Conservation (phyloP, 2,888 invertebrate species). For the Sialis lutaria region DNA sequence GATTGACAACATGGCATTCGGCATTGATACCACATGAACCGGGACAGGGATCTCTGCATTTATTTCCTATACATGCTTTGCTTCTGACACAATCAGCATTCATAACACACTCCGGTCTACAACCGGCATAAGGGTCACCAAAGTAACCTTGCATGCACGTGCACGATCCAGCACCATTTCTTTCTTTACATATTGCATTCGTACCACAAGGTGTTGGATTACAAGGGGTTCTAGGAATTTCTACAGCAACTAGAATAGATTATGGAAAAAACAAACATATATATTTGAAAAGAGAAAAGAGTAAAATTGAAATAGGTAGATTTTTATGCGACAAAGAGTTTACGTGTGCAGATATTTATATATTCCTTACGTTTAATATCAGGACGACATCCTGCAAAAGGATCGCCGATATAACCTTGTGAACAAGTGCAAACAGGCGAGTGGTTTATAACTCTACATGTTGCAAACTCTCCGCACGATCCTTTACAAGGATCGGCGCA, state of each 20-base stretch:
- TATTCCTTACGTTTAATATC: background rate
- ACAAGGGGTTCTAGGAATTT: constrained; percentile 51
- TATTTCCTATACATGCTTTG: constrained; percentile 58
- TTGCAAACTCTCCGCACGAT: constrained; percentile 47
- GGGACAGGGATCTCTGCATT: constrained; percentile 62
- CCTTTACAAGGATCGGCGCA: constrained; percentile 45
- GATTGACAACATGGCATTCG: constrained; percentile 56
- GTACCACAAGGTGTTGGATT: constrained; percentile 64
- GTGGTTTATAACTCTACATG: constrained; percentile 39
- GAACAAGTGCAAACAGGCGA: constrained; percentile 31
- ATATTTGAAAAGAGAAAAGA: no score
- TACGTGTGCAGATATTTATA: background rate
- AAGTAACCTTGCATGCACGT: constrained; percentile 54
- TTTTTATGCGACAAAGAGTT: background rate
- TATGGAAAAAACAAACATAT: background rate
- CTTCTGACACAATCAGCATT: constrained; percentile 56
- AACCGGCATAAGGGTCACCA: constrained; percentile 63
- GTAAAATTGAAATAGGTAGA: background rate
- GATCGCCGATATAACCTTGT: constrained; percentile 35
- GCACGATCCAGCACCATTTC: constrained; percentile 59
- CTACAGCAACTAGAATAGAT: constrained; percentile 21
- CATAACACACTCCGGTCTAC: constrained; percentile 66
- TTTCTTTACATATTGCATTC: constrained; percentile 60
- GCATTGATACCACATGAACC: constrained; percentile 64
- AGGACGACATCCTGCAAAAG: constrained; percentile 27